Evolutionary conservation across 2,888 invertebrate genomes (phyloP).

Genomic region (Rhagonycha fulva): DNA sequence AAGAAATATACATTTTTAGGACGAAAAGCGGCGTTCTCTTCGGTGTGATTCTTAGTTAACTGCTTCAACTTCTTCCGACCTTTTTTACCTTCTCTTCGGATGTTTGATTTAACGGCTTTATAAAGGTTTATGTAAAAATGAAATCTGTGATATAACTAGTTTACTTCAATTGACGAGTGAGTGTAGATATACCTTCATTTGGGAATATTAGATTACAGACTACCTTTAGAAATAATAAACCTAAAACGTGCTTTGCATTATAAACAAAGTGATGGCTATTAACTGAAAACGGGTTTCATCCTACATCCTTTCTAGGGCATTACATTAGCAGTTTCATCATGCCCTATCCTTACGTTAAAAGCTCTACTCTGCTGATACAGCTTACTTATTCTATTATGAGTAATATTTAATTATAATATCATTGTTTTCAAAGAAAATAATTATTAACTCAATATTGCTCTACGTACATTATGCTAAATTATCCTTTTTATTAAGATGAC

Average conservation of each 20-base stretch:
- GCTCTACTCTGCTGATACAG: conserved; percentile 22
- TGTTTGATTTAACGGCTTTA: not conserved
- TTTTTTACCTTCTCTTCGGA: not conserved
- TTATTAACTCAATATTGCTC: not conserved
- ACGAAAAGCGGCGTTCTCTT: not conserved
- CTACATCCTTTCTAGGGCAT: conserved; percentile 25
- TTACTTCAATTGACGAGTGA: conserved; percentile 15
- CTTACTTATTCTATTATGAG: conserved; percentile 24
- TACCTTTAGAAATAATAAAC: conserved; percentile 30
- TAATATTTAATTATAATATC: conserved; percentile 7
- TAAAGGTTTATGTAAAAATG: not conserved
- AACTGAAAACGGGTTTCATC: conserved; percentile 24
- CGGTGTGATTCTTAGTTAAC: not conserved
- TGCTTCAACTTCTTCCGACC: not conserved
- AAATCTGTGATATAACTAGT: not conserved
- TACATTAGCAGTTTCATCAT: conserved; percentile 31
- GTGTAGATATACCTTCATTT: conserved; percentile 21
- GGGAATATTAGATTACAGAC: conserved; percentile 26
- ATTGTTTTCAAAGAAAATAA: not conserved
- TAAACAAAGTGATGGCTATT: conserved; percentile 28
- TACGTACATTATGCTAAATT: not conserved
- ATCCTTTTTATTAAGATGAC: not conserved
- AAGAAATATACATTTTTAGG: not conserved
- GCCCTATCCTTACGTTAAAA: conserved; percentile 28
- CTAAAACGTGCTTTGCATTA: conserved; percentile 27